Base-by-base conservation (phyloP, 2,113 vertebrate species). In the Scomber scombrus region DNA sequence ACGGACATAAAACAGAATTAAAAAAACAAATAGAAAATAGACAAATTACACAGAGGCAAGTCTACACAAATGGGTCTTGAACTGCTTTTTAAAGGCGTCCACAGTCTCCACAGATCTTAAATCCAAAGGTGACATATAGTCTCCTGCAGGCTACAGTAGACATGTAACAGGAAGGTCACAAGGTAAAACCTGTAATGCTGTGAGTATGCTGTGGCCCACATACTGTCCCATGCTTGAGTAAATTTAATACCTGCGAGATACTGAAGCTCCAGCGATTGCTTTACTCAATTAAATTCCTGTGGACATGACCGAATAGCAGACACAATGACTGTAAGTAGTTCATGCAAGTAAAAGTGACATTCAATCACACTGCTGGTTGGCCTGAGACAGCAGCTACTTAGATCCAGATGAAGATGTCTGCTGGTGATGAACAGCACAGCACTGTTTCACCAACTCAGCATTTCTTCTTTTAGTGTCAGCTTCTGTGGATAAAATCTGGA, bases 331-430 rank as follows among this genome's bases (percentile, higher is more conserved):
- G 75, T 52, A 80, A 80, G 75, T 61, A 54, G 61, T 43, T 81
- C 11, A 51, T 69, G 78, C 80, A 84, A 87, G 87, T 78, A 82
- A 72, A 82, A 86, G 71, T 66, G 80, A 75, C 71, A 54, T 64
- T 83, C 64, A 79, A 2, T 82, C 72, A 66, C 15, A 5, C 49
- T 55, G 77, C 61, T 54, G 16, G 45, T 56, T 58, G 56, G 71
- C 61, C 23, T 75, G 34, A 58, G 18, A 65, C 68, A 45, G 71
- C 60, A 57, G 75, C 71, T 61, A 49, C 75, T 83, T 74, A 75
- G 72, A 55, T 78, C 46, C 49, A 70, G 85, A 85, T 81, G 80
- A 88, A 80, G 86, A 79, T 60, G 58, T 78, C 69, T 64, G 68
- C 65, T 56, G 49, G 54, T 70, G 73, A 85, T 62, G 71, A 82